Evolutionary conservation across 1,140 invertebrate species (phyloP), one percentile per base, ranked within the genome.

Genomic region (Cydia fagiglandana): DNA sequence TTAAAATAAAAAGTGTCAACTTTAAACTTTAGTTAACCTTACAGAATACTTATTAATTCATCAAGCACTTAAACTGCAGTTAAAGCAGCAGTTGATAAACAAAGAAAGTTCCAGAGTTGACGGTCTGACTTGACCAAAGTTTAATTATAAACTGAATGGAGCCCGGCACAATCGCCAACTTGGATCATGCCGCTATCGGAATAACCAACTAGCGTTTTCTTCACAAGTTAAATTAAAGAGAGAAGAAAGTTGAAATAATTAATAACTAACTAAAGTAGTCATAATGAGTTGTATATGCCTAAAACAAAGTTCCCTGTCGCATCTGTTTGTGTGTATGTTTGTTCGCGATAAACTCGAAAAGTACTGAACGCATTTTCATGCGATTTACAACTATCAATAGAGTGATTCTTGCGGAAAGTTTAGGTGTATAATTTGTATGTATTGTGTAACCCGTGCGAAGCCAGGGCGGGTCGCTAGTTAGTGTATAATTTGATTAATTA

Each of bases 141-240:
- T 83, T 85, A 85, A 85, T 85, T 85, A 85, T 85, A 85, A 85
- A 85, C 78, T 81, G 78, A 81, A 78, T 76, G 79, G 78, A 85
- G 74, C 83, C 75, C 64, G 70, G 80, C 76, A 84, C 80, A 81
- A 84, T 84, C 79, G 74, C 76, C 28, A 84, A 84, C 79, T 84
- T 82, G 77, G 80, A 82, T 84, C 83, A 84, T 77, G 78, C 74
- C 64, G 74, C 76, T 80, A 80, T 80, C 76, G 76, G 68, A 76
- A 79, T 75, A 75, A 70, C 64, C 30, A 34, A 68, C 64, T 68
- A 34, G 66, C 30, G 10, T 70, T 70, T 45, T 70, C n/a, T 70
- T 38, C 17, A 38, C 34, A 45, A 70, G n/a, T 70, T 17, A 70
- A 41, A 41, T 70, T 17, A 41, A 38, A 70, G 7, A 17, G 53